Evolutionary conservation across 2,113 vertebrate species (phyloP).

Genomic region (Parus major): DNA sequence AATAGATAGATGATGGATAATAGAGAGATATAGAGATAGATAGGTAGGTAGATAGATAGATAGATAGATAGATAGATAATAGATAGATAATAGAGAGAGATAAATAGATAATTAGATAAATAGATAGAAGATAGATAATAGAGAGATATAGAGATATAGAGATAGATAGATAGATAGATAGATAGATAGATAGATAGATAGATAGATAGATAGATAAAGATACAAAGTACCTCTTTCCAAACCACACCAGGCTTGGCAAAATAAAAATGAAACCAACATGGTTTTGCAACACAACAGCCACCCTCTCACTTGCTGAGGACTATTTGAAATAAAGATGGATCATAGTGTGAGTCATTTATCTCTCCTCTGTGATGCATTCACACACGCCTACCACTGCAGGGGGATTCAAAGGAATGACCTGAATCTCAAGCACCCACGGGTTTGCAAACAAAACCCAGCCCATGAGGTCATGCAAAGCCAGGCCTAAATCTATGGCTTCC

Average conservation of each 20-base stretch:
- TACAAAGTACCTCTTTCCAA: background rate
- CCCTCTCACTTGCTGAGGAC: background rate
- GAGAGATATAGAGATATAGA: too few relatives aligned
- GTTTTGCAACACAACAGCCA: conserved; percentile 33
- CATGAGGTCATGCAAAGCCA: conserved; percentile 10
- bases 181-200: background rate
- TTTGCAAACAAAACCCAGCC: conserved; percentile 41
- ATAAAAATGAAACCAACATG: background rate
- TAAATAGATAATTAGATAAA: too few relatives aligned
- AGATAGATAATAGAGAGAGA: too few relatives aligned
- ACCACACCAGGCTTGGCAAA: background rate
- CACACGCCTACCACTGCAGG: conserved; percentile 45
- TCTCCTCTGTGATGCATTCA: conserved; percentile 51
- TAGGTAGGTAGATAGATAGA: too few relatives aligned
- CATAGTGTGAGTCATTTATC: conserved; percentile 49
- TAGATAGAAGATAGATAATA: too few relatives aligned
- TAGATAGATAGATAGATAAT: too few relatives aligned
- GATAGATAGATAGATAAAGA: background rate
- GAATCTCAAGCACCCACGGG: conserved; percentile 51
- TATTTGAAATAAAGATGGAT: conserved; percentile 56
- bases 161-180: background rate
- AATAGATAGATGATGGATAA: too few relatives aligned
- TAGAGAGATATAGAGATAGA: too few relatives aligned
- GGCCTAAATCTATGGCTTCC: background rate
- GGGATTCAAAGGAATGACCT: conserved; percentile 53